Evolutionary conservation across 92 coral and sea anemone genomes (phyloP).

Genomic region (Palythoa heliodiscus): DNA sequence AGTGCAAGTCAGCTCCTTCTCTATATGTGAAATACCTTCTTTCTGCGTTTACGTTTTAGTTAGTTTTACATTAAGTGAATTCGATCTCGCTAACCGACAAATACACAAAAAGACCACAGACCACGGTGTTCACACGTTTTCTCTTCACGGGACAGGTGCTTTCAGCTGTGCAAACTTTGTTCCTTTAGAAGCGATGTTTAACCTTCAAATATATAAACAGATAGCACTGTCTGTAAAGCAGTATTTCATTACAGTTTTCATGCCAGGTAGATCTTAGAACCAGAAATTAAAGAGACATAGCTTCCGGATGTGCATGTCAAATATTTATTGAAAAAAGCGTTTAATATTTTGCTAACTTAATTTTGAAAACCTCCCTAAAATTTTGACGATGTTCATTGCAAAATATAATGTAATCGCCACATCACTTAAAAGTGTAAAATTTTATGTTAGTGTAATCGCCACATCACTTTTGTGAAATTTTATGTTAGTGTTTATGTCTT

Average conservation of each 20-base stretch:
- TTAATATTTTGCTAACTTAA: too few species aligned
- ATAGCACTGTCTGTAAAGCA: not conserved
- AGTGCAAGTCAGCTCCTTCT: not conserved
- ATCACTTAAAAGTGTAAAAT: too few species aligned
- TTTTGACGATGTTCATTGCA: too few species aligned
- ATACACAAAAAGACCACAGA: not conserved
- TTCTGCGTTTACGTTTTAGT: not conserved
- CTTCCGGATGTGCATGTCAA: not conserved
- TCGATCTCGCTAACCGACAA: not conserved
- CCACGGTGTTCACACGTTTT: slow-evolving; percentile 19
- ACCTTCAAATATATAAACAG: slow-evolving; percentile 22
- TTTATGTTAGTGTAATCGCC: too few species aligned
- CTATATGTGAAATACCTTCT: not conserved
- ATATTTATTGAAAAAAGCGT: not conserved
- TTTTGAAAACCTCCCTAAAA: too few species aligned
- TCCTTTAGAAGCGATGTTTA: slow-evolving; percentile 10
- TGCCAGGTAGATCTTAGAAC: not conserved
- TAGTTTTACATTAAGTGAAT: not conserved
- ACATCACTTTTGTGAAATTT: too few species aligned
- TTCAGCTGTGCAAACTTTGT: slow-evolving; percentile 26
- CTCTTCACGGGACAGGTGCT: slow-evolving; percentile 24
- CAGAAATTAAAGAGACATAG: not conserved
- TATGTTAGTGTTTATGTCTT: too few species aligned
- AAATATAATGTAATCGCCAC: too few species aligned
- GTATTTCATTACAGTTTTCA: slow-evolving; percentile 27